Evolutionary conservation across 2,797 vertebrate genomes (phyloP).

Genomic region (Neosalanx taihuensis): DNA sequence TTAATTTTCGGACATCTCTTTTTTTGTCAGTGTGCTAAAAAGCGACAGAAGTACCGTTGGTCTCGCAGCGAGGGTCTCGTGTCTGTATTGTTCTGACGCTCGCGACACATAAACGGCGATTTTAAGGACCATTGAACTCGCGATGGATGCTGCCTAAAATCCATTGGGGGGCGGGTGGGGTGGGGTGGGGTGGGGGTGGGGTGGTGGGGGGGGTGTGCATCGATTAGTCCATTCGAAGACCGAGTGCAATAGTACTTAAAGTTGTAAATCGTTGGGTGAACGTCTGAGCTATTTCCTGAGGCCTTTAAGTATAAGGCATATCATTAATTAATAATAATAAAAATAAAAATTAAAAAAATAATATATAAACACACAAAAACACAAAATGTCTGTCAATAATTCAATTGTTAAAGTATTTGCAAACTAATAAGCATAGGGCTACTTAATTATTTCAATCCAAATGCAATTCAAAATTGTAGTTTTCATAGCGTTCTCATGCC

Average conservation of each 20-base stretch:
- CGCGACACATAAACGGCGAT: slow-evolving; percentile 69
- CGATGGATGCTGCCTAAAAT: slow-evolving; percentile 72
- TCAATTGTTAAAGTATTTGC: too few relatives aligned
- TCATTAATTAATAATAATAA: slow-evolving; percentile 19
- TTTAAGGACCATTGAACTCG: slow-evolving; percentile 77
- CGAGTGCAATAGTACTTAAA: slow-evolving; percentile 29
- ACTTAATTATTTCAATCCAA: too few relatives aligned
- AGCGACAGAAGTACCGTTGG: slow-evolving; percentile 66
- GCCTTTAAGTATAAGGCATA: background rate
- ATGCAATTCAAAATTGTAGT: too few relatives aligned
- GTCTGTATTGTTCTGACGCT: slow-evolving; percentile 70
- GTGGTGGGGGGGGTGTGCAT: slow-evolving; percentile 41
- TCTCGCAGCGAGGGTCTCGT: slow-evolving; percentile 64
- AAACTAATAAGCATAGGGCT: too few relatives aligned
- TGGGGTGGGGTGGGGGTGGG: too few relatives aligned
- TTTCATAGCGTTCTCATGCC: too few relatives aligned
- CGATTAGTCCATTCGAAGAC: slow-evolving; percentile 56
- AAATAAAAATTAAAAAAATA: slow-evolving; percentile 1
- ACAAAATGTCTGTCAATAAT: too few relatives aligned
- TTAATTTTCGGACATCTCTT: slow-evolving; percentile 8
- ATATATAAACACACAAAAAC: background rate
- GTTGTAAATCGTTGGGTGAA: slow-evolving; percentile 34
- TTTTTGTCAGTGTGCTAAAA: slow-evolving; percentile 35
- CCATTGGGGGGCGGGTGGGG: slow-evolving; percentile 40
- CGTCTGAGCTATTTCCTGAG: background rate